Evolutionary conservation across 2,797 vertebrate species (phyloP).

Genomic region (Myotis pilosus): DNA sequence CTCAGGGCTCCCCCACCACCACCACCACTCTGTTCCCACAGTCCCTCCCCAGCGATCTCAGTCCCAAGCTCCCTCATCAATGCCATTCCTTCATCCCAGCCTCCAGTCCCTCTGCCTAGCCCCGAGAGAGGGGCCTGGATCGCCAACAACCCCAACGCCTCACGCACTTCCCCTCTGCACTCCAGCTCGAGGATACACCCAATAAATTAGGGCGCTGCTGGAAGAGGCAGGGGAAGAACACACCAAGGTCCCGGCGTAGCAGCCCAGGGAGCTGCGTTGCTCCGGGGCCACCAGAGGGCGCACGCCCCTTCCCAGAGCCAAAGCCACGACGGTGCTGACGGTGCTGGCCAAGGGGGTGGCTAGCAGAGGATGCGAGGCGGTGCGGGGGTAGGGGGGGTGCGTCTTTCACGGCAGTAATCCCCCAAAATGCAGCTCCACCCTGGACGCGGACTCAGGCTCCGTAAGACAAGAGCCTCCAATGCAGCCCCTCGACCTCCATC

Average conservation of each 20-base stretch:
- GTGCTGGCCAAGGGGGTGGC: not conserved
- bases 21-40: not conserved
- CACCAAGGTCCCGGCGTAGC: not conserved
- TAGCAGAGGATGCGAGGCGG: not conserved
- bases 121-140: not conserved
- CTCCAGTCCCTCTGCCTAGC: not conserved
- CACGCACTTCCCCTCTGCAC: too few relatives aligned
- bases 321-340: not conserved
- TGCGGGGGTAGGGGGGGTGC: not conserved
- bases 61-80: not conserved
- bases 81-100: not conserved
- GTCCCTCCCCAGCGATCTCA: not conserved
- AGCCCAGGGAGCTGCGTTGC: not conserved
- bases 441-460: not conserved
- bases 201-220: not conserved
- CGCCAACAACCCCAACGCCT: not conserved
- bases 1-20: too few relatives aligned
- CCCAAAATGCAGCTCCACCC: not conserved
- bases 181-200: not conserved
- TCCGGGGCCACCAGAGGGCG: conserved; percentile 73
- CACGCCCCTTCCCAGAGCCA: conserved; percentile 53
- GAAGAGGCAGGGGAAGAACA: not conserved
- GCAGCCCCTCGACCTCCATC: conserved; percentile 9
- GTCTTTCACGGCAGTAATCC: not conserved
- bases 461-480: not conserved